phyloP scores from a whole-genome alignment of 2,888 invertebrate genomes.

The Polyploca ridens region DNA sequence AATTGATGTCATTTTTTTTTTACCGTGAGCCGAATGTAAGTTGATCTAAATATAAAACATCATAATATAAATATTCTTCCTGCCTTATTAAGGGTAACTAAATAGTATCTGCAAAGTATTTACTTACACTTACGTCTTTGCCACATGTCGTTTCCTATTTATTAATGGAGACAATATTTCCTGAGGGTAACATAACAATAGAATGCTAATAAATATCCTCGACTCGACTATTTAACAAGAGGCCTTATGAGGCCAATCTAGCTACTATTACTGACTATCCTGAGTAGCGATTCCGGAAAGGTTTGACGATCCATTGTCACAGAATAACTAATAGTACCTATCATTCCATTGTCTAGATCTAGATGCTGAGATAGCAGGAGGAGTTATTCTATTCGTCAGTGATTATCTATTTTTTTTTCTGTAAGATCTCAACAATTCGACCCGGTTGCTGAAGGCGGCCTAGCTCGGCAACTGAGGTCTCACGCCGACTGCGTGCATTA shows the following conservation, averaged over 20 bases:
- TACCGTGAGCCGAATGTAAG: too few species aligned
- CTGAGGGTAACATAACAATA: slow-evolving; percentile 2
- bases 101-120: neutral
- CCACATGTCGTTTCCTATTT: neutral
- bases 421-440: too few species aligned
- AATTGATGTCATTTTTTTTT: too few species aligned
- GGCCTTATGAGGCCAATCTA: slow-evolving; percentile 1
- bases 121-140: neutral
- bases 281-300: neutral
- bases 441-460: too few species aligned
- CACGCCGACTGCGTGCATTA: too few species aligned
- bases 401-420: too few species aligned
- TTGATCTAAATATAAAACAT: too few species aligned
- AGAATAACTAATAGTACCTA: too few species aligned
- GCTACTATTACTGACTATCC: neutral
- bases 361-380: neutral
- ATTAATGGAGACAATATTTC: slow-evolving; percentile 4
- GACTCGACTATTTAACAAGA: slow-evolving; percentile 3
- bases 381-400: neutral
- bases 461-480: too few species aligned
- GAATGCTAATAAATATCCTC: neutral
- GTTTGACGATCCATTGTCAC: neutral
- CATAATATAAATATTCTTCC: too few species aligned
- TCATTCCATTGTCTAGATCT: neutral
- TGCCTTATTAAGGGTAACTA: neutral